These are phyloP conservation scores for Pristionchus mayeri DNA, from an alignment of 2,888 invertebrate genomes.

Conservation along the genomic window DNA sequence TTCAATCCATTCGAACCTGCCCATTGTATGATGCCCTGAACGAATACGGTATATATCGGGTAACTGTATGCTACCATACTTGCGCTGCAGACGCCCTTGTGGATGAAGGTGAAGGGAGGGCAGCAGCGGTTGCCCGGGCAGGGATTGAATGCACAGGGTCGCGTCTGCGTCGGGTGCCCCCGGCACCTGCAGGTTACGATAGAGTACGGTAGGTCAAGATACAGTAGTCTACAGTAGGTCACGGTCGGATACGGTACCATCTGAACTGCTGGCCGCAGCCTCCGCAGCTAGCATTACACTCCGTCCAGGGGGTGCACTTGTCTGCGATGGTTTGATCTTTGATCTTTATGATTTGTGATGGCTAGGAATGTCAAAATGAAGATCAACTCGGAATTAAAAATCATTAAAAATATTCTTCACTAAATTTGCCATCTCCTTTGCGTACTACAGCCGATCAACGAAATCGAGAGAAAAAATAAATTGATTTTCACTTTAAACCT, in stretches of 20 bases:
- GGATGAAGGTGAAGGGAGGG: constrained; percentile 58
- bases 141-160: constrained; percentile 61
- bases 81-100: constrained; percentile 38
- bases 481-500: no score
- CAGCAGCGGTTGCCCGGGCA: constrained; percentile 58
- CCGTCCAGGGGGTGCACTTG: constrained; percentile 51
- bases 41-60: not conserved
- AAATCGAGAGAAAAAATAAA: no score
- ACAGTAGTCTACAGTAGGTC: no score
- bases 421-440: no score
- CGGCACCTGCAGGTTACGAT: constrained; percentile 52
- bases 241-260: constrained; percentile 41
- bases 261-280: constrained; percentile 62
- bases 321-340: constrained; percentile 9
- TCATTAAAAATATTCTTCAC: no score
- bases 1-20: not conserved
- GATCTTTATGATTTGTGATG: not conserved
- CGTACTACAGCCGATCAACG: no score
- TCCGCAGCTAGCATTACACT: constrained; percentile 61
- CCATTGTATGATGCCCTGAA: not conserved
- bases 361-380: no score
- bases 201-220: not conserved
- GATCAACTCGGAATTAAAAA: no score
- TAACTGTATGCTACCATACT: constrained; percentile 5
- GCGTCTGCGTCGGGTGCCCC: constrained; percentile 53